A percentile compares a stretch with the other conserved stretches of the same genome.
These are phyloP conservation scores for Athetis lepigone DNA, from an alignment of 2,888 invertebrate species.

Conservation along the genomic window DNA sequence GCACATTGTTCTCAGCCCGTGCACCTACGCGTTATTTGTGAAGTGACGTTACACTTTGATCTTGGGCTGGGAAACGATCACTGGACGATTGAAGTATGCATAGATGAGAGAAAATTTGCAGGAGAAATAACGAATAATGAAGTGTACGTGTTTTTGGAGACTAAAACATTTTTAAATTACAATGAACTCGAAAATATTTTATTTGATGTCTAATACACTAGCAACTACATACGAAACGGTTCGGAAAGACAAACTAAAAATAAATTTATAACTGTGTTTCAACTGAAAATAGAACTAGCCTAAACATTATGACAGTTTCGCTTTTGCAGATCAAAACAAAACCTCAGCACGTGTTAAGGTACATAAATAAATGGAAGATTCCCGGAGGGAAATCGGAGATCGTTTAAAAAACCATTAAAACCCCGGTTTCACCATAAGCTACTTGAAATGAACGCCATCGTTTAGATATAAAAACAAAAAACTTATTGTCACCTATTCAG, in stretches of 20 bases:
- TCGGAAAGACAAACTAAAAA: slow-evolving; percentile 8
- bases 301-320: slow-evolving; percentile 24
- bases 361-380: slow-evolving; percentile 57
- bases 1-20: slow-evolving; percentile 70
- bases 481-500: slow-evolving; percentile 88
- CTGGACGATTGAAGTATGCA: slow-evolving; percentile 37
- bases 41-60: slow-evolving; percentile 55
- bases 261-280: slow-evolving; percentile 1
- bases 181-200: neutral
- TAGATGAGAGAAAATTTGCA: slow-evolving; percentile 6
- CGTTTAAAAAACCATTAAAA: slow-evolving; percentile 84
- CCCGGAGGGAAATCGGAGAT: slow-evolving; percentile 75
- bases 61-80: slow-evolving; percentile 46
- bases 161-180: neutral
- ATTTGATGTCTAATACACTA: neutral
- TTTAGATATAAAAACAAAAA: slow-evolving; percentile 79
- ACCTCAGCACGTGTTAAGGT: slow-evolving; percentile 54
- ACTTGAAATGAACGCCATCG: slow-evolving; percentile 82
- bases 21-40: slow-evolving; percentile 48
- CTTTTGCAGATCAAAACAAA: slow-evolving; percentile 37
- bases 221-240: slow-evolving; percentile 2
- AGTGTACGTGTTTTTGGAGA: neutral
- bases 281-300: slow-evolving; percentile 7
- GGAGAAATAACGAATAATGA: slow-evolving; percentile 12
- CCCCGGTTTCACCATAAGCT: slow-evolving; percentile 85